Percentiles rank a stretch among this genome's conserved stretches.
Evolutionary conservation across 2,113 vertebrate species (phyloP).

Genomic region (Thamnophis sirtalis): DNA sequence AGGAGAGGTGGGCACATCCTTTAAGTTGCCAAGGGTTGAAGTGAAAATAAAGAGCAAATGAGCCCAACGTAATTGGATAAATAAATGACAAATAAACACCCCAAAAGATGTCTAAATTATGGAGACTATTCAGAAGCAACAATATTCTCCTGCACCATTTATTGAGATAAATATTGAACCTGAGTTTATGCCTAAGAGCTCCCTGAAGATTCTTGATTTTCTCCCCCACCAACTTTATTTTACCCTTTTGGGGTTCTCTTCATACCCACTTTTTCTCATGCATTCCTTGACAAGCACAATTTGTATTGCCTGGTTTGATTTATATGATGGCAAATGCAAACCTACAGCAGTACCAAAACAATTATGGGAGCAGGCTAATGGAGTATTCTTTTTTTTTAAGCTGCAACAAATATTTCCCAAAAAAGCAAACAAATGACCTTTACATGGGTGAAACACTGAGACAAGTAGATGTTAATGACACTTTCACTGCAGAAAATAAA

Average conservation of each 20-base stretch:
- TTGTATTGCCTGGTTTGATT: not conserved
- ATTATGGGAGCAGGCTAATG: not conserved
- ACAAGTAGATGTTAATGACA: not conserved
- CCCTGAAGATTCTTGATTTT: not conserved
- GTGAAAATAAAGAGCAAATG: not conserved
- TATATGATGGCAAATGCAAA: not conserved
- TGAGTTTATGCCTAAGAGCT: not conserved
- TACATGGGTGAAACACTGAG: not conserved
- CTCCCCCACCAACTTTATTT: not conserved
- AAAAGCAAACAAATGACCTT: not conserved
- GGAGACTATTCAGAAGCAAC: not conserved
- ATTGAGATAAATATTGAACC: not conserved
- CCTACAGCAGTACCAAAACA: not conserved
- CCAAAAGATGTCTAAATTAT: not conserved
- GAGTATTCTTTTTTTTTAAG: not conserved
- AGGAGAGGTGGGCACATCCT: not conserved
- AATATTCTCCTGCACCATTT: not conserved
- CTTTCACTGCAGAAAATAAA: not conserved
- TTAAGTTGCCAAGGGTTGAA: not conserved
- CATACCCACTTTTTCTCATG: not conserved
- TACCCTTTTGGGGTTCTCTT: not conserved
- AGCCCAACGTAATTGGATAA: not conserved
- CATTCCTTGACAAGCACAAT: not conserved
- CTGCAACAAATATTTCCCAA: not conserved
- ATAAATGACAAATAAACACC: not conserved